A percentile compares a stretch with the other conserved stretches of the same genome.
Conservation (phyloP, 1,140 invertebrate genomes). For the Teleopsis dalmanni region DNA sequence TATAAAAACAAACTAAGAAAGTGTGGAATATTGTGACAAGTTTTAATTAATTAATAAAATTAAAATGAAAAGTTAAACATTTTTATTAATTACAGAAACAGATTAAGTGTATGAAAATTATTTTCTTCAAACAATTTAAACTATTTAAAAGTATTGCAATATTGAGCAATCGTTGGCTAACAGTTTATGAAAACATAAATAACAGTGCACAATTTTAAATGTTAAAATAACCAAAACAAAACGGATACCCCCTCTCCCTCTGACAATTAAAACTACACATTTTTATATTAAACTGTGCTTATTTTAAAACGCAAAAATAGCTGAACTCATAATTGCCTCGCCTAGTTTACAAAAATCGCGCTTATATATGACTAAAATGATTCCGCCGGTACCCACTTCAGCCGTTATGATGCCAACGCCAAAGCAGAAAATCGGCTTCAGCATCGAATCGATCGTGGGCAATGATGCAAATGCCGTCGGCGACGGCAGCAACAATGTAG, state of each 20-base stretch:
- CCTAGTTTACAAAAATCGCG: neutral
- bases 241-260: conserved; percentile 4
- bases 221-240: neutral
- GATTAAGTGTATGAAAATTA: no score
- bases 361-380: conserved; percentile 45
- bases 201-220: no score
- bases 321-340: conserved; percentile 28
- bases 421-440: conserved; percentile 91
- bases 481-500: neutral
- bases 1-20: conserved; percentile 4
- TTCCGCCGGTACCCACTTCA: conserved; percentile 46
- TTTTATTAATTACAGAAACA: no score
- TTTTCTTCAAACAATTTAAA: neutral
- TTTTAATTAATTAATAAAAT: no score
- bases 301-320: conserved; percentile 26
- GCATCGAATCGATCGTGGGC: conserved; percentile 90
- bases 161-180: no score
- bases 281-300: neutral
- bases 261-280: no score
- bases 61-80: no score
- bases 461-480: conserved; percentile 33
- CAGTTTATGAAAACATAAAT: no score
- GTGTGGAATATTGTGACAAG: no score
- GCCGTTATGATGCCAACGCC: conserved; percentile 74
- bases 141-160: conserved; percentile 3